Base-by-base conservation (phyloP, 2,113 vertebrate genomes). In the Alosa alosa region DNA sequence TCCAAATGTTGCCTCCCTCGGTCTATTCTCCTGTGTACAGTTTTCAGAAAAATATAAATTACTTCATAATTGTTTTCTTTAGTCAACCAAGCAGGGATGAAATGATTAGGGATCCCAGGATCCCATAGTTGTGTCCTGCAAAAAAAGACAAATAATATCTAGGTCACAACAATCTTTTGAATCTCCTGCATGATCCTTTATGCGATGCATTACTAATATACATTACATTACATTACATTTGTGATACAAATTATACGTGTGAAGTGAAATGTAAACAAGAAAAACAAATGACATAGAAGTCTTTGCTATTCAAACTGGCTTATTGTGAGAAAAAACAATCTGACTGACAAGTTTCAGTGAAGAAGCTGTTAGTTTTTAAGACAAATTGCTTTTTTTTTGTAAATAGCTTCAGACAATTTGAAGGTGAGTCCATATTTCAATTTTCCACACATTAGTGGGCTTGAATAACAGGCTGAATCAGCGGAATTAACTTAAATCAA, bases 401-500 rank as follows among this genome's bases (percentile, higher is more conserved):
- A 25, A 25, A 64, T 64, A 64, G 22, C 60, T n/a, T 64, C 8
- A 22, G 22, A 64, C 60, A 25, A 64, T 64, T n/a, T 64, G 60
- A 6, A 25, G 60, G 20, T 72, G 64, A 72, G 68, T 36, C 72
- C 72, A 78, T 78, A 78, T 78, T 78, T 78, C 31, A 78, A 39
- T 78, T 78, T 78, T 39, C 72, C 31, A 78, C 72, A 39, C 15
- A 31, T 39, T 78, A 78, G 39, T 41, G 72, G 31, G 31, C 36
- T 78, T 78, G 72, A 78, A 78, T 41, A 78, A 78, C 25, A 39
- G 68, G 13, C 31, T 83, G 64, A 83, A 75, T 84, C 17, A 57
- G n/a, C 85, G 85, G 82, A 86, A 83, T 82, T 31, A n/a, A 46
- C 5, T 52, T 31, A 81, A 31, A 84, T 45, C 41, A 68, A 36